phyloP scores from a whole-genome alignment of 2,797 vertebrate species.

The Rallus crepitans region DNA sequence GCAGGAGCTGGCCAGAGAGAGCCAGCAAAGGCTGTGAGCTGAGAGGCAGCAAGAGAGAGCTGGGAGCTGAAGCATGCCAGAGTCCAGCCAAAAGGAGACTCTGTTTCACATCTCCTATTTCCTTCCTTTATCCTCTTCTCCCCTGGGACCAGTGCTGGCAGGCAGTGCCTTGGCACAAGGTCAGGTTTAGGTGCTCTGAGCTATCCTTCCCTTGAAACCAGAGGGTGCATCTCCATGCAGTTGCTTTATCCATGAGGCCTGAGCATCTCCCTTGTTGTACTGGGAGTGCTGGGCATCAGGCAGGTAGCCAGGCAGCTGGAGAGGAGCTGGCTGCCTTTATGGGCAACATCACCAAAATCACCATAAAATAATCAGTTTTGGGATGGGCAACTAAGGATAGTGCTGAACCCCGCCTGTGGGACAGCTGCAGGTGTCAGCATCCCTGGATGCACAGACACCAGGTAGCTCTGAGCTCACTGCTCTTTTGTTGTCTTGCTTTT shows the following conservation, averaged over 20 bases:
- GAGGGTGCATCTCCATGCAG: rapidly evolving
- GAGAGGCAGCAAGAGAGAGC: no score
- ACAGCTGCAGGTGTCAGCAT: rapidly evolving
- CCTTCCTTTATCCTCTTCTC: background rate
- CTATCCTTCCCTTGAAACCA: background rate
- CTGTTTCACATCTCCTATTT: background rate
- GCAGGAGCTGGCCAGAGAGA: background rate
- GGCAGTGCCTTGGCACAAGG: background rate
- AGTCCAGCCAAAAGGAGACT: background rate
- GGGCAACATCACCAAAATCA: background rate
- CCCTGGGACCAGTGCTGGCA: background rate
- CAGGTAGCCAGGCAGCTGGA: background rate
- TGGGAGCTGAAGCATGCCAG: rapidly evolving
- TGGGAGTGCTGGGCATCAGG: rapidly evolving
- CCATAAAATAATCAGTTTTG: background rate
- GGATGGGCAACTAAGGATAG: rapidly evolving
- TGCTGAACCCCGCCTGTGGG: rapidly evolving
- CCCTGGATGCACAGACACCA: background rate
- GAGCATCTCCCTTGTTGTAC: background rate
- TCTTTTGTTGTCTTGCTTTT: background rate
- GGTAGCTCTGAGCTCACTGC: background rate
- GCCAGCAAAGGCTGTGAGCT: rapidly evolving
- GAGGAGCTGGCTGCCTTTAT: no score
- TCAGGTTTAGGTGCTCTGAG: background rate
- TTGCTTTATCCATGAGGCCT: rapidly evolving